phyloP scores from a whole-genome alignment of 2,888 invertebrate genomes.

The Ectemnius lituratus region DNA sequence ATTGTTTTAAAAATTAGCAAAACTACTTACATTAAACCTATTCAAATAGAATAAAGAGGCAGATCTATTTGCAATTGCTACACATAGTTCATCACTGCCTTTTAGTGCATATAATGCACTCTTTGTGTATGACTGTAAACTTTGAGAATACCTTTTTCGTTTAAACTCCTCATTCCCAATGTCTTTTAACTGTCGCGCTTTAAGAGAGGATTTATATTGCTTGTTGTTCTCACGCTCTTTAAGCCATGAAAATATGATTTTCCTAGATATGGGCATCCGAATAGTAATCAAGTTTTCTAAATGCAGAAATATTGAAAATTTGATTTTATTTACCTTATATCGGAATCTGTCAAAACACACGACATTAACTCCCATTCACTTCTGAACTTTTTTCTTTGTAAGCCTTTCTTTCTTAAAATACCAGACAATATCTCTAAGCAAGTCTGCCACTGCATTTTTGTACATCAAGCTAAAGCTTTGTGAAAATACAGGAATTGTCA shows the following conservation, averaged over 20 bases:
- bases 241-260: slow-evolving; percentile 72
- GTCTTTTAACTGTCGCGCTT: slow-evolving; percentile 76
- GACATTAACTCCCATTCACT: slow-evolving; percentile 63
- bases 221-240: slow-evolving; percentile 67
- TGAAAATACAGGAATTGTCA: too few species aligned
- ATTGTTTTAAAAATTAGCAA: neutral
- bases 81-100: slow-evolving; percentile 80
- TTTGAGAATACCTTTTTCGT: slow-evolving; percentile 79
- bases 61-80: slow-evolving; percentile 85
- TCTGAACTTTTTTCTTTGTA: slow-evolving; percentile 29
- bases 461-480: too few species aligned
- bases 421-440: slow-evolving; percentile 49
- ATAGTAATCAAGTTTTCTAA: neutral
- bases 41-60: slow-evolving; percentile 82
- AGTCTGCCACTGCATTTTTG: slow-evolving; percentile 59
- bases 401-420: slow-evolving; percentile 20
- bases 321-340: slow-evolving; percentile 55
- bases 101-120: slow-evolving; percentile 82
- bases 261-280: slow-evolving; percentile 56
- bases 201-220: slow-evolving; percentile 68
- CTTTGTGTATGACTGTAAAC: slow-evolving; percentile 82
- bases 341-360: slow-evolving; percentile 51
- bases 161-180: slow-evolving; percentile 82
- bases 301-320: slow-evolving; percentile 2
- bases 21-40: slow-evolving; percentile 80